phyloP scores from a whole-genome alignment of 2,888 invertebrate species.

The Dicycla oo region DNA sequence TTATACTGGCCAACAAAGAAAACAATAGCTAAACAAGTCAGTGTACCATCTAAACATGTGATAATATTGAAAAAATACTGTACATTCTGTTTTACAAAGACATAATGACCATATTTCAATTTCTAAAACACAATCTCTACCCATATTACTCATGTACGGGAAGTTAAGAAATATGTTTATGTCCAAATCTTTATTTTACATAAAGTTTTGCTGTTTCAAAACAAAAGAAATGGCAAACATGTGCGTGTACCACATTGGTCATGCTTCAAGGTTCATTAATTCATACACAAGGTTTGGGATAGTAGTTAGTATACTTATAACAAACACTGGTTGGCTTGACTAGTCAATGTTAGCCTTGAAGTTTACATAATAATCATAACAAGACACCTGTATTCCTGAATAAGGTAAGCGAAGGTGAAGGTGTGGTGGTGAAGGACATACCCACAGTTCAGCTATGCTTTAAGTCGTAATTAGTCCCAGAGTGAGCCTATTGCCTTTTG shows the following conservation, averaged over 20 bases:
- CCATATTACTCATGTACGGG: not conserved
- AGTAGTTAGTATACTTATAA: slow-evolving; percentile 38
- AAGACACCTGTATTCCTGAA: not conserved
- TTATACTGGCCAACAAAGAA: slow-evolving; percentile 19
- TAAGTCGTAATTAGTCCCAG: not conserved
- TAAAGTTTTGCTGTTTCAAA: slow-evolving; percentile 27
- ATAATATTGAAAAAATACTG: not conserved
- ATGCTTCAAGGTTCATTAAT: slow-evolving; percentile 36
- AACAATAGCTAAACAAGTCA: slow-evolving; percentile 12
- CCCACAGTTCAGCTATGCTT: not conserved
- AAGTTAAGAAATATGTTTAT: not conserved
- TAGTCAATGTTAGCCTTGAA: not conserved
- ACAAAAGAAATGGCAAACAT: slow-evolving; percentile 31
- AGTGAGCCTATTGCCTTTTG: not conserved
- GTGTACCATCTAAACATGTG: slow-evolving; percentile 3
- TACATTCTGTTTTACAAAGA: not conserved
- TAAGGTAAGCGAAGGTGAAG: not conserved
- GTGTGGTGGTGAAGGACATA: too few species aligned
- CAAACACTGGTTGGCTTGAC: not conserved
- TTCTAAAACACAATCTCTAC: not conserved
- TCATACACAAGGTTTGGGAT: not conserved
- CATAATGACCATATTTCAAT: slow-evolving; percentile 3
- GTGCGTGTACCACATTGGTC: slow-evolving; percentile 26
- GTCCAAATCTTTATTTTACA: slow-evolving; percentile 29
- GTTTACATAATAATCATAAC: not conserved